A percentile compares a stretch with the other conserved stretches of the same genome.
These are phyloP conservation scores for Netelia fuscicornis DNA, from an alignment of 2,888 invertebrate species.

Conservation along the genomic window DNA sequence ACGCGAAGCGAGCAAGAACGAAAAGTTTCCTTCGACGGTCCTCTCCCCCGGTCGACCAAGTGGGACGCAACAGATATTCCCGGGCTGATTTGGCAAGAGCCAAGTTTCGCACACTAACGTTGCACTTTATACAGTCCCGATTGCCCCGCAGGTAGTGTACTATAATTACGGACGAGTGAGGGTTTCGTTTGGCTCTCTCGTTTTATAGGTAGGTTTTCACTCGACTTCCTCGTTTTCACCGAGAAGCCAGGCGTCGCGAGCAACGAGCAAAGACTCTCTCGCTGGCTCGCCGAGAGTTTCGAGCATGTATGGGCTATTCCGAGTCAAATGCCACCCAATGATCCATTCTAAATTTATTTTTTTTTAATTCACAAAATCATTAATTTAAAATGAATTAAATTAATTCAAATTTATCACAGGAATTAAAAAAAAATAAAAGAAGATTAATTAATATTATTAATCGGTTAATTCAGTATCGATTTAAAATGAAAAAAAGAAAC, in stretches of 20 bases:
- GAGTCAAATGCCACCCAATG: too few species aligned
- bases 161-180: conserved; percentile 73
- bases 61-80: conserved; percentile 67
- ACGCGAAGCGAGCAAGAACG: neutral
- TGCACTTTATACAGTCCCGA: conserved; percentile 32
- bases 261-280: conserved; percentile 47
- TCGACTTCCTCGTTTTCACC: conserved; percentile 84
- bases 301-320: conserved; percentile 1
- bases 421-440: neutral
- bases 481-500: neutral
- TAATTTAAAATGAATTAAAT: too few species aligned
- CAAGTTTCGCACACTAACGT: conserved; percentile 33
- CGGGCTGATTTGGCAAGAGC: conserved; percentile 73
- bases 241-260: conserved; percentile 39
- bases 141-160: conserved; percentile 55
- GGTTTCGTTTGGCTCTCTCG: conserved; percentile 72
- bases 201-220: conserved; percentile 80
- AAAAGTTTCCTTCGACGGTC: neutral
- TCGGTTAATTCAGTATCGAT: neutral
- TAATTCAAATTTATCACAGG: neutral
- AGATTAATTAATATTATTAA: neutral
- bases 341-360: too few species aligned
- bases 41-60: conserved; percentile 37
- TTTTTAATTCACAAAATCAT: too few species aligned
- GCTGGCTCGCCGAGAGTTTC: conserved; percentile 1